Percentiles rank a stretch among this genome's conserved stretches.
Evolutionary conservation across 2,113 vertebrate genomes (phyloP).

Genomic region (Tragelaphus buxtoni): DNA sequence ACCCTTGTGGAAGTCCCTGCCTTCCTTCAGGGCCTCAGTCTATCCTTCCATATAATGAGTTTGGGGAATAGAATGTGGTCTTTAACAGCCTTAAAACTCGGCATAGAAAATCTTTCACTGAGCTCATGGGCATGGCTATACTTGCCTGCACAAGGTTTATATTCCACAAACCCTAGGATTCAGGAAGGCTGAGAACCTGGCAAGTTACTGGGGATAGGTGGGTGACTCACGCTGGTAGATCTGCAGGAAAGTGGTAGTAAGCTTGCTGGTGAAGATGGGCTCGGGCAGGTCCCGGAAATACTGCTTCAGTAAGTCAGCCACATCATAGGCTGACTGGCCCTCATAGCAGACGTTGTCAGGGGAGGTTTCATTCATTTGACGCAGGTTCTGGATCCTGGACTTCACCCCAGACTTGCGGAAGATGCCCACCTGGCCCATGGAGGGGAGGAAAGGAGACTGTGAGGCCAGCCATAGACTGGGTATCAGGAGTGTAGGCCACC

Average conservation of each 20-base stretch:
- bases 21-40: not conserved
- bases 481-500: not conserved
- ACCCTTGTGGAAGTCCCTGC: not conserved
- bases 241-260: slow-evolving; percentile 88
- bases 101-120: not conserved
- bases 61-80: not conserved
- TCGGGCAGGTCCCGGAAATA: slow-evolving; percentile 90
- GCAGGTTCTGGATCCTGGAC: slow-evolving; percentile 87
- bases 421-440: slow-evolving; percentile 85
- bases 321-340: slow-evolving; percentile 89
- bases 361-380: slow-evolving; percentile 87
- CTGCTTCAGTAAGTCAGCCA: slow-evolving; percentile 90
- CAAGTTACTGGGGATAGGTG: not conserved
- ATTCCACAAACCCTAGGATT: not conserved
- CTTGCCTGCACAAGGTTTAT: not conserved
- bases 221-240: slow-evolving; percentile 87
- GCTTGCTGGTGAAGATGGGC: slow-evolving; percentile 90
- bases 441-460: not conserved
- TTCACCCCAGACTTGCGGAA: slow-evolving; percentile 91
- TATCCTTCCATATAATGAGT: not conserved
- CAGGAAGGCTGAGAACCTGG: not conserved
- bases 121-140: not conserved
- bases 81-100: not conserved
- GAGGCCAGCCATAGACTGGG: not conserved
- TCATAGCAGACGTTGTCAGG: slow-evolving; percentile 86